Percentiles rank a stretch among this genome's conserved stretches.
Conservation (phyloP, 1,140 invertebrate species). For the Diuraphis noxia region DNA sequence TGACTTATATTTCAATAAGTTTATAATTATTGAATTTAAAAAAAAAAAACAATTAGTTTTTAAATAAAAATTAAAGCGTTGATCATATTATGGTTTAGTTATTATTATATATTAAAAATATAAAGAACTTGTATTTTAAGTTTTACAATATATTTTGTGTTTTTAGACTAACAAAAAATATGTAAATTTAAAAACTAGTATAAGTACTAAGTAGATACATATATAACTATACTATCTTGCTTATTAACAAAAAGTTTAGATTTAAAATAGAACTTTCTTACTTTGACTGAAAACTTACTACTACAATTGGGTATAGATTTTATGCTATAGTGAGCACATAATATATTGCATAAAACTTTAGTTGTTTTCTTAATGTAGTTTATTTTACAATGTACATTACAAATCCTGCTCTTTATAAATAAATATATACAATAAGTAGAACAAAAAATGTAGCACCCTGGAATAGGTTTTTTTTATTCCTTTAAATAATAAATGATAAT, state of each 20-base stretch:
- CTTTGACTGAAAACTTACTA: not conserved
- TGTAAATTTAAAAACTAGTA: not conserved
- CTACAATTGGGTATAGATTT: slow-evolving; percentile 26
- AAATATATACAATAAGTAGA: not conserved
- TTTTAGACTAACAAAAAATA: not conserved
- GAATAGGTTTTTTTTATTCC: not conserved
- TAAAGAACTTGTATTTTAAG: not conserved
- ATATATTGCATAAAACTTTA: slow-evolving; percentile 13
- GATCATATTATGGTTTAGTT: not conserved
- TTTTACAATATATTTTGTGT: not conserved
- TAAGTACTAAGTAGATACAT: not conserved
- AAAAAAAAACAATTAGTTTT: not conserved
- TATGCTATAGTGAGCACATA: not conserved
- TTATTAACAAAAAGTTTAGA: not conserved
- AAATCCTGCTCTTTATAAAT: not conserved
- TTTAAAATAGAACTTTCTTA: not conserved
- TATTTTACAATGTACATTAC: not conserved
- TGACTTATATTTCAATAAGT: not conserved
- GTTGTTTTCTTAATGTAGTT: slow-evolving; percentile 1
- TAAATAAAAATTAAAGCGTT: not conserved
- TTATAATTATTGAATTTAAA: not conserved
- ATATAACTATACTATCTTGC: not conserved
- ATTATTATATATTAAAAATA: slow-evolving; percentile 6
- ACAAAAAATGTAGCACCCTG: not conserved
- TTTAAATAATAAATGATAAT: not conserved